Base-by-base conservation (phyloP, 2,888 invertebrate genomes). In the Druceiella hillmani region DNA sequence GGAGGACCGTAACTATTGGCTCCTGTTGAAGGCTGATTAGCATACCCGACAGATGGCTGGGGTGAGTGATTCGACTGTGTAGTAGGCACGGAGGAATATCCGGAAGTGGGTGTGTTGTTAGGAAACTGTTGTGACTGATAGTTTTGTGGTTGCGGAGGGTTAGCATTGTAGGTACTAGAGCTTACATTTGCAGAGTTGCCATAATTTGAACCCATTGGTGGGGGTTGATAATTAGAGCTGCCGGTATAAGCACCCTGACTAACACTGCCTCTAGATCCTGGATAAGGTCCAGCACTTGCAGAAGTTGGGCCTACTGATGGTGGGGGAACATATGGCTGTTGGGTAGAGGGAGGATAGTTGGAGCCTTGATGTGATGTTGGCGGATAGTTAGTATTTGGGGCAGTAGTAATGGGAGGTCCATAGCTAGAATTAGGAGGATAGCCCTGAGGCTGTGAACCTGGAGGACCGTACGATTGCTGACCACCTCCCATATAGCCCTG, bases 381-480 rank as follows among this genome's bases (percentile, higher is more conserved):
- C 28, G 75, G 75, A 55, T 77, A 78, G 52, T 69, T 76, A 53
- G 66, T 76, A 48, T 61, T 65, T 17, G 58, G 74, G 44, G 76
- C 61, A 36, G 78, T 76, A 25, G 76, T 70, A 11, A 75, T 78
- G 26, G 78, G 78, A 42, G 78, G 78, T 1, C 78, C 79, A 60
- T 79, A 79, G 49, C 64, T 72, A 16, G 72, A 71, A 55, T 76
- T 79, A 9, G 82, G 79, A 39, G 77, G 75, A 55, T 83, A 83
- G 1, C 76, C 78, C 50, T 81, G 81, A 17, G 79, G 78, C 59
- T 78, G 81, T 45, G 76, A 74, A 47, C 79, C 81, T 16, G 81
- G 79, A 11, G 76, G 76, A 3, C 77, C 78, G 55, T 79, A 77
- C 17, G 78, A 75, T 53, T 81, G 80, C 41, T 72, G 71, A 38